These are phyloP conservation scores for Salarias fasciatus DNA, from an alignment of 2,797 vertebrate genomes.

Conservation along the genomic window DNA sequence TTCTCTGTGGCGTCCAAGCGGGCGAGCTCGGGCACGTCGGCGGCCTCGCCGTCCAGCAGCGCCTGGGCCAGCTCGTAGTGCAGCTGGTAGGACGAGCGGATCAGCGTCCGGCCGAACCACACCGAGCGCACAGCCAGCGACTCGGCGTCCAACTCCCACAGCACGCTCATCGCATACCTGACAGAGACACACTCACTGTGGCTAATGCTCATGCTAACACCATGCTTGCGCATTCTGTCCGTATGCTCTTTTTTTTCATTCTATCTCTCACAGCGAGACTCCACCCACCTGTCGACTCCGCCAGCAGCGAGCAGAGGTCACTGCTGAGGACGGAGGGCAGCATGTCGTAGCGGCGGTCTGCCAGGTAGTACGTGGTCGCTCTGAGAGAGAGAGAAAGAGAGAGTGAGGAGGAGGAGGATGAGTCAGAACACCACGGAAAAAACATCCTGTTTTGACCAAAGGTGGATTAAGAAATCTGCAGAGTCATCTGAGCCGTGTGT, in stretches of 20 bases:
- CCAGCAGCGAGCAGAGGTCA: conserved; percentile 93
- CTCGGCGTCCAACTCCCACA: conserved; percentile 90
- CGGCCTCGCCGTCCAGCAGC: conserved; percentile 85
- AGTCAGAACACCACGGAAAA: no score
- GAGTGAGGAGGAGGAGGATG: background rate
- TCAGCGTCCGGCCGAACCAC: conserved; percentile 87
- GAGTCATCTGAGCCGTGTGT: no score
- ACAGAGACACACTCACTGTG: no score
- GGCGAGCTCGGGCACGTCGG: conserved; percentile 83
- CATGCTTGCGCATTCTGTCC: no score
- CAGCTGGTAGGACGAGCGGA: conserved; percentile 94
- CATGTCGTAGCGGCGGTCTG: conserved; percentile 95
- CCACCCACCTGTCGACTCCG: conserved; percentile 88
- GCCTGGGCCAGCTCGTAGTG: conserved; percentile 93
- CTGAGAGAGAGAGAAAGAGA: conserved; percentile 63
- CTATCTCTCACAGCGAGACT: background rate
- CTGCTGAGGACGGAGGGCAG: conserved; percentile 90
- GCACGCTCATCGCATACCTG: conserved; percentile 93
- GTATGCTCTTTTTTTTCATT: no score
- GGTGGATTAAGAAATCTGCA: no score
- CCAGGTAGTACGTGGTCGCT: conserved; percentile 94
- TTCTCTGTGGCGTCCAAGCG: conserved; percentile 64
- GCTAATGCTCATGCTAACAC: no score
- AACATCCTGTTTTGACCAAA: no score
- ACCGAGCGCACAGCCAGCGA: conserved; percentile 82